These are phyloP conservation scores for Drosophila antonietae DNA, from an alignment of 2,888 invertebrate genomes.

Conservation along the genomic window DNA sequence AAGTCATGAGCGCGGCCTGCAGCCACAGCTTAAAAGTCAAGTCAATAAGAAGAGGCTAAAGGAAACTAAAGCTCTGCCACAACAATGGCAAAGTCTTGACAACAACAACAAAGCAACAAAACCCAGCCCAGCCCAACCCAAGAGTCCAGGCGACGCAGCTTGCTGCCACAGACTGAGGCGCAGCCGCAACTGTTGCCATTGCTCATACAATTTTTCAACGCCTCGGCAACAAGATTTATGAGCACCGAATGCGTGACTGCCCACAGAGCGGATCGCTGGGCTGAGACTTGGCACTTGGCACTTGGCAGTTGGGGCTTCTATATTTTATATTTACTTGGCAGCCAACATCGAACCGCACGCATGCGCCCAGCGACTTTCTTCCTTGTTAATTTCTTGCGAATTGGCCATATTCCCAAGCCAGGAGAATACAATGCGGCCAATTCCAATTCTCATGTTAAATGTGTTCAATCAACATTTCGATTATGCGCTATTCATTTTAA, in stretches of 20 bases:
- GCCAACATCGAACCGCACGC: conserved; percentile 32
- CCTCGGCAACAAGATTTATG: conserved; percentile 72
- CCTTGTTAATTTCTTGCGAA: conserved; percentile 69
- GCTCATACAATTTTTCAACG: conserved; percentile 75
- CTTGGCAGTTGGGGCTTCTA: background rate
- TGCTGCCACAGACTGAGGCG: conserved; percentile 53
- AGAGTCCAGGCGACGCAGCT: conserved; percentile 26
- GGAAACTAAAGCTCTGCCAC: conserved; percentile 18
- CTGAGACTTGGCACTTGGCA: background rate
- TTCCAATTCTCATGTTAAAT: conserved; percentile 64
- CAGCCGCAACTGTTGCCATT: conserved; percentile 64
- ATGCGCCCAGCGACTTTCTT: conserved; percentile 63
- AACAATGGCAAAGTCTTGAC: conserved; percentile 54
- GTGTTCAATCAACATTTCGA: conserved; percentile 76
- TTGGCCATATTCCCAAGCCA: conserved; percentile 33
- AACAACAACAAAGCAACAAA: conserved; percentile 7
- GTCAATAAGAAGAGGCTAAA: conserved; percentile 4
- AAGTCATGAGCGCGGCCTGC: conserved; percentile 59
- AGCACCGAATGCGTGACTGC: conserved; percentile 75
- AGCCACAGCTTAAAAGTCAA: conserved; percentile 26
- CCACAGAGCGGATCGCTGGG: conserved; percentile 34
- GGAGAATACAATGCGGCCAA: conserved; percentile 35
- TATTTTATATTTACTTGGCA: conserved; percentile 11
- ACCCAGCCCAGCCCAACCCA: conserved; percentile 48
- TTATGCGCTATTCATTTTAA: conserved; percentile 68